Evolutionary conservation across 2,113 vertebrate species (phyloP).

Genomic region (Apodemus speciosus): DNA sequence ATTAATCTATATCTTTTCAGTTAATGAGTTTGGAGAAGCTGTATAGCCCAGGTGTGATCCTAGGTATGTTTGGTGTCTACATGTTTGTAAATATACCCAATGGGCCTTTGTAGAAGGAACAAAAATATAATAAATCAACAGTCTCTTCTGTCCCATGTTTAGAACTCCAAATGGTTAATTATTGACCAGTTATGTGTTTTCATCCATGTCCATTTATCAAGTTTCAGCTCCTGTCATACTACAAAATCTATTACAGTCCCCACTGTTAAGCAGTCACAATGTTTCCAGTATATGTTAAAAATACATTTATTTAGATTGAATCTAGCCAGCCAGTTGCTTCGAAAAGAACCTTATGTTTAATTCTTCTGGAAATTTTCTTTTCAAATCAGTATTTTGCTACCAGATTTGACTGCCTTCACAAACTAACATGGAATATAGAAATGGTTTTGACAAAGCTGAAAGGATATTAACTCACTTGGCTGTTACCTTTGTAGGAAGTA

Average conservation of each 20-base stretch:
- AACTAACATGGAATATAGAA: slow-evolving; percentile 53
- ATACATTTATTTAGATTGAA: slow-evolving; percentile 53
- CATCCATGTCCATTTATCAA: slow-evolving; percentile 47
- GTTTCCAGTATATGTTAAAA: slow-evolving; percentile 54
- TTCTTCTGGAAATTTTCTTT: slow-evolving; percentile 46
- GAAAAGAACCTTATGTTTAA: slow-evolving; percentile 46
- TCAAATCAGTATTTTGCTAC: slow-evolving; percentile 22
- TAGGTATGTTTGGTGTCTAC: slow-evolving; percentile 39
- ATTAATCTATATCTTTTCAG: slow-evolving; percentile 77
- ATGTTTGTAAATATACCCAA: slow-evolving; percentile 63
- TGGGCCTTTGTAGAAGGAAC: slow-evolving; percentile 36
- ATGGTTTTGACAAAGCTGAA: slow-evolving; percentile 62
- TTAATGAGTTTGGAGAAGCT: slow-evolving; percentile 76
- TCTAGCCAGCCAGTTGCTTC: slow-evolving; percentile 41
- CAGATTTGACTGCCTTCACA: slow-evolving; percentile 25
- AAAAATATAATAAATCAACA: slow-evolving; percentile 38
- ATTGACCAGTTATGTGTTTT: slow-evolving; percentile 41
- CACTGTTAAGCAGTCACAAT: slow-evolving; percentile 45
- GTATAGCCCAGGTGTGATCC: slow-evolving; percentile 72
- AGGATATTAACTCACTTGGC: slow-evolving; percentile 61
- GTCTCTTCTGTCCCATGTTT: slow-evolving; percentile 46
- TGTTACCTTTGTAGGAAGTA: slow-evolving; percentile 53
- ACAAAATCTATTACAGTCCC: slow-evolving; percentile 44
- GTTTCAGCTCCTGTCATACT: slow-evolving; percentile 15
- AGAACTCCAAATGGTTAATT: slow-evolving; percentile 49